Base-by-base conservation (phyloP, 2,113 vertebrate species). In the Coracopsis vasa region DNA sequence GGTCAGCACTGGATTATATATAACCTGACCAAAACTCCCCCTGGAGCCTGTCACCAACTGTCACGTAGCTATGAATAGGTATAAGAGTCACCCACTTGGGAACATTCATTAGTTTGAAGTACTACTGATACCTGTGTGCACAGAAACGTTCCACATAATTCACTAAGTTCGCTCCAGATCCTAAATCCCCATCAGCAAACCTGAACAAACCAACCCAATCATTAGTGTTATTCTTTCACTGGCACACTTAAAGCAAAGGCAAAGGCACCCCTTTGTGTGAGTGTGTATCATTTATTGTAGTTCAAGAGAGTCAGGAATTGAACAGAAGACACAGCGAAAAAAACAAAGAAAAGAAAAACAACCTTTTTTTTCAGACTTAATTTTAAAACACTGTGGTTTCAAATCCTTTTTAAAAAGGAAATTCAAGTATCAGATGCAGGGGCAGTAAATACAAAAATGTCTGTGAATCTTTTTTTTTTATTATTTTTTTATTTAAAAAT, bases 201-300 rank as follows among this genome's bases (percentile, higher is more conserved):
- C 20, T 39, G 37, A 83, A 44, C 44, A 61, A 80, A 75, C 72
- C 33, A 51, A 69, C 64, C 21, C 18, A 14, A 19, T 18, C 16
- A 17, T 21, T 28, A 51, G 13, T 25, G 15, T 23, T 33, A 88
- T 70, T 23, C 67, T 79, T 69, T 58, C 41, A 25, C 13, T 39
- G 45, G 33, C 20, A 19, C 20, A 45, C 75, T 35, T 53, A 13
- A 65, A 94, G 83, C 80, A 95, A 96, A 89, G 83, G 95, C 75
- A 73, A 91, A 72, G 66, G 73, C 88, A 94, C 77, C 77, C 2
- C 47, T 91, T 67, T 42, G 93, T 98, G 97, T 83, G 98, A 98
- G 98, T 98, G 98, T 98, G 98, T 98, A 98, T 99, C 98, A 90
- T 99, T 99, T 99, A 99, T 99, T 99, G 98, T 98, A 98, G 97